A percentile compares a stretch with the other conserved stretches of the same genome.
Conservation (phyloP, 92 coral and sea anemone genomes). For the Umimayanthus chanpuru region DNA sequence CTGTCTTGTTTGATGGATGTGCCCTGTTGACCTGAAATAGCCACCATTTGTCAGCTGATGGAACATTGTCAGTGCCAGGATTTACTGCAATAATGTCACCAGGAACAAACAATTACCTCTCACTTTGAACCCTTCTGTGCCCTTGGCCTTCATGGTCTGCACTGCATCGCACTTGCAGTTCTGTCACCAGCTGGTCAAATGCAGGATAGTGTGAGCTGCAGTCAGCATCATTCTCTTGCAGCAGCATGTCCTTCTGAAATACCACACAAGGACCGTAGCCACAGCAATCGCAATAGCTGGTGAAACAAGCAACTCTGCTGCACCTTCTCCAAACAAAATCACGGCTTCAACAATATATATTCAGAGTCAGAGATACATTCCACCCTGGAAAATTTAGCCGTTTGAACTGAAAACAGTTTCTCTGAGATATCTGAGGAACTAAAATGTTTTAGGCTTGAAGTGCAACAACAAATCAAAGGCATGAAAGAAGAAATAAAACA, state of each 20-base stretch:
- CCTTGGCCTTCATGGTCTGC: slow-evolving; percentile 26
- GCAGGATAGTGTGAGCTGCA: slow-evolving; percentile 47
- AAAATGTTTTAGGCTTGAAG: too few species aligned
- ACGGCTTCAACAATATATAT: too few species aligned
- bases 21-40: slow-evolving; percentile 65
- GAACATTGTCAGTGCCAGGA: slow-evolving; percentile 62
- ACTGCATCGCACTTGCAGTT: slow-evolving; percentile 20
- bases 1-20: slow-evolving; percentile 20
- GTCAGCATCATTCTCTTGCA: slow-evolving; percentile 5
- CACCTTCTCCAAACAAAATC: too few species aligned
- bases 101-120: slow-evolving; percentile 53
- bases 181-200: slow-evolving; percentile 55
- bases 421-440: too few species aligned
- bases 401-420: too few species aligned
- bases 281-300: too few species aligned
- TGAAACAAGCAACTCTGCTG: too few species aligned
- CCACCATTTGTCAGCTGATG: slow-evolving; percentile 77
- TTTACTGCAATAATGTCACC: slow-evolving; percentile 72
- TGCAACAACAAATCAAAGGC: too few species aligned
- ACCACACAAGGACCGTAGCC: slow-evolving; percentile 74
- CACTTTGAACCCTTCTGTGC: slow-evolving; percentile 26
- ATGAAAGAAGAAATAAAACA: too few species aligned
- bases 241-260: background rate
- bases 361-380: too few species aligned
- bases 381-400: too few species aligned